Evolutionary conservation across 2,888 invertebrate genomes (phyloP).

Genomic region (Melinaea marsaeus): DNA sequence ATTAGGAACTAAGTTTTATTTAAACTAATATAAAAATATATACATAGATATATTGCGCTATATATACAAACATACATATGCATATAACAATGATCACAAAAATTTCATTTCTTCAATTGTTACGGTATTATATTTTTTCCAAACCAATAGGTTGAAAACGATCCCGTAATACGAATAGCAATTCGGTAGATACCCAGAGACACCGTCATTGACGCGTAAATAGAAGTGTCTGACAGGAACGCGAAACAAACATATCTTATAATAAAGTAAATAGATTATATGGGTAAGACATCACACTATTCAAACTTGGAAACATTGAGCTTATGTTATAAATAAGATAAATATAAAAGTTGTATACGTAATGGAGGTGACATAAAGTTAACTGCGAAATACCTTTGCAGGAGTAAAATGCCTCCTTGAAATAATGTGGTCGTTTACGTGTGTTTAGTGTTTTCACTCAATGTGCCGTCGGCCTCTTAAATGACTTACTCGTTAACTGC

Average conservation of each 20-base stretch:
- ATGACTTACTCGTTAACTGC: conserved; percentile 10
- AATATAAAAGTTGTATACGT: conserved; percentile 12
- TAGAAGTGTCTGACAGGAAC: conserved; percentile 14
- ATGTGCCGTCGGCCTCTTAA: conserved; percentile 21
- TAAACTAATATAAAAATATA: neutral
- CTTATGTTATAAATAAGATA: no score
- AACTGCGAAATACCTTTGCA: conserved; percentile 21
- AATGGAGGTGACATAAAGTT: conserved; percentile 19
- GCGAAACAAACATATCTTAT: conserved; percentile 8
- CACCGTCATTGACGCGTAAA: conserved; percentile 22
- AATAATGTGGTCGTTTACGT: conserved; percentile 37
- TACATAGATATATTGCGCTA: neutral
- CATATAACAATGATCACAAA: neutral
- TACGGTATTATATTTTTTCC: conserved; percentile 38
- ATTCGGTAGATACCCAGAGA: conserved; percentile 26
- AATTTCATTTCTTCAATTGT: conserved; percentile 32
- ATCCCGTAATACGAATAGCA: conserved; percentile 29
- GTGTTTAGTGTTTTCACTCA: conserved; percentile 28
- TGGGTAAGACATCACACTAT: neutral
- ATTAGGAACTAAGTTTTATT: neutral
- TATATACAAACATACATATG: neutral
- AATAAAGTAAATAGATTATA: neutral
- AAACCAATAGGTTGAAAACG: conserved; percentile 33
- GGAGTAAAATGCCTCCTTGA: conserved; percentile 33
- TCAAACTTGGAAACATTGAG: neutral